phyloP scores from a whole-genome alignment of 2,113 vertebrate species.

The Typhlomys cinereus region DNA sequence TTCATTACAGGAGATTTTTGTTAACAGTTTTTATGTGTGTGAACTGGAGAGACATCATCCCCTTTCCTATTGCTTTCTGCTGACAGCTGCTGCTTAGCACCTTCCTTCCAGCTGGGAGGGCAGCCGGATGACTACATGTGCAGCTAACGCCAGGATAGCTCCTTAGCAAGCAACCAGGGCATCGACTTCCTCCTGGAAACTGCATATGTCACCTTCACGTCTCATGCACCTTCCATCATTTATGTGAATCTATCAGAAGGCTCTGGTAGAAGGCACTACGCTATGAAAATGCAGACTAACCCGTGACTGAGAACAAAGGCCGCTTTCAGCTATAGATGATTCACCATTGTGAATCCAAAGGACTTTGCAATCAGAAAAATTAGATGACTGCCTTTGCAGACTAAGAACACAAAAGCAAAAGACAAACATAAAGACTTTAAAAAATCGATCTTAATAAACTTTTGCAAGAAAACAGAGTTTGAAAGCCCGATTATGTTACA shows the following conservation, averaged over 20 bases:
- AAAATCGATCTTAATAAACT: neutral
- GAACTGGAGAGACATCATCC: neutral
- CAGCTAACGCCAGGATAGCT: neutral
- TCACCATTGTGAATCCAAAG: neutral
- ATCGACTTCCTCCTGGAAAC: conserved; percentile 66
- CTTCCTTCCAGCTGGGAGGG: conserved; percentile 73
- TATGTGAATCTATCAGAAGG: conserved; percentile 46
- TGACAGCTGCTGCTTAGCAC: conserved; percentile 78
- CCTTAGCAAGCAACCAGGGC: conserved; percentile 54
- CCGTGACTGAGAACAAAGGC: conserved; percentile 64
- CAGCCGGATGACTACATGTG: conserved; percentile 16
- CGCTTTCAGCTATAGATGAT: conserved; percentile 23
- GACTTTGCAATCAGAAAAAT: conserved; percentile 36
- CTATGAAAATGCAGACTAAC: conserved; percentile 42
- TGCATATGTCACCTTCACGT: neutral
- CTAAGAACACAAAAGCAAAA: conserved; percentile 31
- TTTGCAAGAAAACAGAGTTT: neutral
- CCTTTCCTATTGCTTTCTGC: conserved; percentile 54
- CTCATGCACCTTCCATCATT: conserved; percentile 51
- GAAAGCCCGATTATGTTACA: neutral
- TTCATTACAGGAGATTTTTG: neutral
- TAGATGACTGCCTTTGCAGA: neutral
- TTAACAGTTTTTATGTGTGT: conserved; percentile 70
- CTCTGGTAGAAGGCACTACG: conserved; percentile 30
- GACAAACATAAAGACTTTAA: neutral